phyloP scores from a whole-genome alignment of 2,888 invertebrate genomes.

The Elegia similella region DNA sequence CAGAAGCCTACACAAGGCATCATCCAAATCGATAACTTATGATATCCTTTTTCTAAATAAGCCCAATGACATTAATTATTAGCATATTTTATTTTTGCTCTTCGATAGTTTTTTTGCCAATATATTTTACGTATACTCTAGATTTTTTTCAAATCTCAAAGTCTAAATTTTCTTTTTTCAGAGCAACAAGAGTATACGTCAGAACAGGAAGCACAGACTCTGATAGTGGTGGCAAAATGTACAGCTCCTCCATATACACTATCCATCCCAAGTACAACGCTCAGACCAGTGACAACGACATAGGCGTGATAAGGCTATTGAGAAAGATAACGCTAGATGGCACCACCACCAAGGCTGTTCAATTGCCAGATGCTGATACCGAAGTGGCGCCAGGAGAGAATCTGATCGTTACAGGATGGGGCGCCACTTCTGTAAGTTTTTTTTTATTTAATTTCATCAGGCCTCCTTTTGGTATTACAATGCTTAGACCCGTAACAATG shows the following conservation, averaged over 20 bases:
- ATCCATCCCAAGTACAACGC: slow-evolving; percentile 63
- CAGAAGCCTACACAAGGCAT: no score
- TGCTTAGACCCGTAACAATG: slow-evolving; percentile 56
- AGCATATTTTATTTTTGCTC: no score
- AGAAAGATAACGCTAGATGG: slow-evolving; percentile 53
- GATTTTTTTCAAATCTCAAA: no score
- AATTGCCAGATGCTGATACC: slow-evolving; percentile 34
- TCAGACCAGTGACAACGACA: slow-evolving; percentile 64
- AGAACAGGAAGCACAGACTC: slow-evolving; percentile 63
- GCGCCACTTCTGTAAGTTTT: slow-evolving; percentile 55
- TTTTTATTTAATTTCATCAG: background rate
- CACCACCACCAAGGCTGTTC: slow-evolving; percentile 39
- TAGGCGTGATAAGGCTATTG: slow-evolving; percentile 56
- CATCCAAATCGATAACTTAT: no score
- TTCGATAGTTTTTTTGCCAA: no score
- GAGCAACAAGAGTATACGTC: slow-evolving; percentile 44
- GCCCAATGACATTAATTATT: no score
- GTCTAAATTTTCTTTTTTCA: slow-evolving; percentile 30
- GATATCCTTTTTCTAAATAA: no score
- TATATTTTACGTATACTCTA: no score
- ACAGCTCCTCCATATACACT: slow-evolving; percentile 37
- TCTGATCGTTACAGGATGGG: slow-evolving; percentile 62
- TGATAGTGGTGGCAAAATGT: slow-evolving; percentile 59
- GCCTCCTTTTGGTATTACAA: slow-evolving; percentile 43
- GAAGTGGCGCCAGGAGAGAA: slow-evolving; percentile 40